Evolutionary conservation across 2,888 invertebrate species (phyloP), one percentile per base, ranked within the genome.

Genomic region (Hyposoter dolosus): DNA sequence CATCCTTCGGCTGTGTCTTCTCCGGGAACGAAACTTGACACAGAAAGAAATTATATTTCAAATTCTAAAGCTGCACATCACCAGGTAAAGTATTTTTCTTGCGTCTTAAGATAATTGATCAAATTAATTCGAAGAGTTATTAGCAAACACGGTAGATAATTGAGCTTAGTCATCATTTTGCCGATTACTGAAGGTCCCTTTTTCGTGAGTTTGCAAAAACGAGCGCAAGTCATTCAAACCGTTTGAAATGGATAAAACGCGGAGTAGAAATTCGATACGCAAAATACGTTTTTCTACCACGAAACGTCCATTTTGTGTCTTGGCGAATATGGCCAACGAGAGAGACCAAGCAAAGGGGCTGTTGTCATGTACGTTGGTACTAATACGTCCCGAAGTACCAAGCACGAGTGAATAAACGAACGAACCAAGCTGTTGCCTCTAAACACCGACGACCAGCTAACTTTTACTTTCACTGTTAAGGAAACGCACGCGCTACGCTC

Each of bases 391-490:
- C 82, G 78, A 82, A 85, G 85, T 75, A 65, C 78, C 63, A 23
- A 40, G 77, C 76, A 69, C 68, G 75, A 82, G 78, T 75, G 83
- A 80, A 80, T 83, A 84, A 76, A 78, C 77, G 77, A 66, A 77
- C 66, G 66, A 72, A 80, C 60, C 66, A 43, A 71, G 60, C 68
- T 63, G 60, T 60, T 63, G 23, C 47, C 68, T 71, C 79, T 53
- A 60, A 71, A 85, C 78, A 81, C 50, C 84, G 79, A 60, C 84
- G 79, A 60, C 45, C 23, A 68, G 86, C 87, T 82, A 88, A 90
- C 91, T 91, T 91, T 91, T 91, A 91, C 91, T 91, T 91, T 91
- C 90, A 90, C 91, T 88, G 88, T 90, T 89, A 89, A 90, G 89
- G 89, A 90, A 90, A 91, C 89, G 89, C 86, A 81, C 84, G 76